phyloP scores from a whole-genome alignment of 2,888 invertebrate species.

The Ganaspis brasiliensis region DNA sequence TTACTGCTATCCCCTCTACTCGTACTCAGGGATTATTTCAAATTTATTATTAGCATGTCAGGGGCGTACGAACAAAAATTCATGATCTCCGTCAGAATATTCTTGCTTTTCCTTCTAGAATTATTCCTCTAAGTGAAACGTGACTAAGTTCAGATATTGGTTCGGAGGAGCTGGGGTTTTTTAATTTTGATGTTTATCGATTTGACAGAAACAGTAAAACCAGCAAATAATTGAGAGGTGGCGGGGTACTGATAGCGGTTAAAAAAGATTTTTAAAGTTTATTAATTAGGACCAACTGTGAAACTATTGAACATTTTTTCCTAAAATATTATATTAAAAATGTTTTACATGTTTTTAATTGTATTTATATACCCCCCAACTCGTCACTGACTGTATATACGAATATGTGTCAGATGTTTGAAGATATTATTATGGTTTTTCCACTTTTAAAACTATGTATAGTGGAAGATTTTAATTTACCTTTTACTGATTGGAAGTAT shows the following conservation, averaged over 20 bases:
- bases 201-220: not conserved
- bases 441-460: no score
- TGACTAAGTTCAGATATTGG: not conserved
- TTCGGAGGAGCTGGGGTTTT: not conserved
- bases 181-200: not conserved
- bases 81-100: not conserved
- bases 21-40: not conserved
- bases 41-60: constrained; percentile 3
- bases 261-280: not conserved
- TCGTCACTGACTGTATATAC: no score
- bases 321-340: no score
- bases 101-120: not conserved
- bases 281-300: no score
- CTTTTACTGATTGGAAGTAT: not conserved
- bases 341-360: no score
- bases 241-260: not conserved
- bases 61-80: not conserved
- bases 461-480: not conserved
- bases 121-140: not conserved
- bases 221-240: constrained; percentile 1
- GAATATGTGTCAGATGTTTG: no score
- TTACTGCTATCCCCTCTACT: no score
- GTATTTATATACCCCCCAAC: no score
- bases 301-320: no score
- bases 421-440: no score